These are phyloP conservation scores for Portunus trituberculatus DNA, from an alignment of 1,140 invertebrate genomes.

Conservation along the genomic window DNA sequence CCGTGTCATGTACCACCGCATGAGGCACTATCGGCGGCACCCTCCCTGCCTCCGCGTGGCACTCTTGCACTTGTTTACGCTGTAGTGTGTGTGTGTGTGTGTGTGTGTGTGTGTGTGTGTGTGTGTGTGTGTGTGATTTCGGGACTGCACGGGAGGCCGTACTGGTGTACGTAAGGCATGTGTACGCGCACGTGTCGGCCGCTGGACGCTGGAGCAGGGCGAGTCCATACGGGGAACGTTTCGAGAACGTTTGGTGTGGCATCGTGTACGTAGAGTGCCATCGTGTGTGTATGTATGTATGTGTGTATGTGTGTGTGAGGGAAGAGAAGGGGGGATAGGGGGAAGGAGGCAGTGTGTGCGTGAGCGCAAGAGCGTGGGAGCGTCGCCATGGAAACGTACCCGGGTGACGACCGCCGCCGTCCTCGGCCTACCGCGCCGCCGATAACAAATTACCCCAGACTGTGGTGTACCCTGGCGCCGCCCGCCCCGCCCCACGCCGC, in stretches of 20 bases:
- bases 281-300: constrained; percentile 53
- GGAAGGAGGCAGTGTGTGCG: constrained; percentile 48
- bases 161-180: constrained; percentile 30
- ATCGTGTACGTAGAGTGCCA: constrained; percentile 56
- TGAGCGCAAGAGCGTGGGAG: constrained; percentile 63
- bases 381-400: constrained; percentile 71
- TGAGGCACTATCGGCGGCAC: background rate
- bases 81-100: background rate
- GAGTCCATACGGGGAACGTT: constrained; percentile 52
- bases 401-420: constrained; percentile 53
- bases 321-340: background rate
- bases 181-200: constrained; percentile 23
- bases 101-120: background rate
- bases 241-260: constrained; percentile 50
- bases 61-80: background rate
- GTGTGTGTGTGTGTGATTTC: background rate
- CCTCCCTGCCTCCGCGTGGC: background rate
- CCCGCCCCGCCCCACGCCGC: background rate
- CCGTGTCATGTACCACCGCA: constrained; percentile 9
- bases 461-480: background rate
- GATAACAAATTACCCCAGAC: constrained; percentile 67
- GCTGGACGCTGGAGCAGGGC: background rate
- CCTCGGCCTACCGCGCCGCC: constrained; percentile 65
- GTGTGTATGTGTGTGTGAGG: background rate
- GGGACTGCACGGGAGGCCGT: background rate